A percentile compares a stretch with the other conserved stretches of the same genome.
These are phyloP conservation scores for Champsocephalus gunnari DNA, from an alignment of 2,797 vertebrate species.

Conservation along the genomic window DNA sequence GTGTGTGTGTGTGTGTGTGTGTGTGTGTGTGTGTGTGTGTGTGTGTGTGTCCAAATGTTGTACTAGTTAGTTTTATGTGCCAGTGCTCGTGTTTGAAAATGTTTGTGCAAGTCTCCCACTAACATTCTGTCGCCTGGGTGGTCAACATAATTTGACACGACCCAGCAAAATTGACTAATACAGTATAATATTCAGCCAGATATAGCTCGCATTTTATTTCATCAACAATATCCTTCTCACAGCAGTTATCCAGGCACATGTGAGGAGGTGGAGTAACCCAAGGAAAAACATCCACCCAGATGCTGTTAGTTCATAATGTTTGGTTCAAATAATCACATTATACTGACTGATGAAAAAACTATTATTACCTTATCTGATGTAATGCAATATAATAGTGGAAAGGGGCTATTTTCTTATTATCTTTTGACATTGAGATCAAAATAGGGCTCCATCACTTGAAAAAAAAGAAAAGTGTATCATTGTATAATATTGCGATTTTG, in stretches of 20 bases:
- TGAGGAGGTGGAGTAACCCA: constrained; percentile 35
- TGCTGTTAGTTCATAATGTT: constrained; percentile 29
- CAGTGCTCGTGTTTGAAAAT: constrained; percentile 59
- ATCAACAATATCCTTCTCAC: constrained; percentile 42
- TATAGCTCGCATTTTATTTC: constrained; percentile 56
- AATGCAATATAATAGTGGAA: background rate
- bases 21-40: too few species aligned
- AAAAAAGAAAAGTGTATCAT: too few species aligned
- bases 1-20: too few species aligned
- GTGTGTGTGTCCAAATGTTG: constrained; percentile 52
- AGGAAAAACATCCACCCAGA: constrained; percentile 24
- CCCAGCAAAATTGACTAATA: constrained; percentile 53
- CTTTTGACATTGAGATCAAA: background rate
- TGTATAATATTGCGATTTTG: too few species aligned
- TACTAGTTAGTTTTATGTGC: constrained; percentile 61
- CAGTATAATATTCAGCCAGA: constrained; percentile 51
- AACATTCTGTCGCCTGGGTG: constrained; percentile 76
- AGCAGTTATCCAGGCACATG: constrained; percentile 28
- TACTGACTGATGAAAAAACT: background rate
- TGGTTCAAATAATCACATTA: constrained; percentile 20
- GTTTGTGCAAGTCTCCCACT: constrained; percentile 75
- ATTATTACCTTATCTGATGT: background rate
- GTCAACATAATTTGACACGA: constrained; percentile 69
- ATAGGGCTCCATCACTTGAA: background rate
- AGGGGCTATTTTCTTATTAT: background rate